phyloP scores from a whole-genome alignment of 2,888 invertebrate species.

The Cephus pulcher region DNA sequence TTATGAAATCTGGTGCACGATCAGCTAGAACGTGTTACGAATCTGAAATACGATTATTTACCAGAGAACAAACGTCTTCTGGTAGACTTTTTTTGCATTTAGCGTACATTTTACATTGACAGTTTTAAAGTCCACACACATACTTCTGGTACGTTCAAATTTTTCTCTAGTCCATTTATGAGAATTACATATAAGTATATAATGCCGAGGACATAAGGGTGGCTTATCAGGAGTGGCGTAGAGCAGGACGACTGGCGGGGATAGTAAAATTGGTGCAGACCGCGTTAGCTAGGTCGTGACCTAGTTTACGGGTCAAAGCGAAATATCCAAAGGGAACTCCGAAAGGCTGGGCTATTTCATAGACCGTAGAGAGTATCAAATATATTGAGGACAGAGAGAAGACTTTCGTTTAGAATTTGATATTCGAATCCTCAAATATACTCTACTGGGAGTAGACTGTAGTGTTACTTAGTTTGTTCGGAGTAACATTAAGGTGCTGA shows the following conservation, averaged over 20 bases:
- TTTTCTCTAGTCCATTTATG: neutral
- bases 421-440: neutral
- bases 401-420: neutral
- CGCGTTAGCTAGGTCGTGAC: slow-evolving; percentile 45
- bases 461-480: neutral
- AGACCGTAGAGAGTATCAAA: neutral
- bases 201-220: neutral
- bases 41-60: neutral
- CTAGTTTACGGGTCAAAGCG: slow-evolving; percentile 33
- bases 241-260: neutral
- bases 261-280: slow-evolving; percentile 33
- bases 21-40: neutral
- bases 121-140: neutral
- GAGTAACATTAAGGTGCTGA: neutral
- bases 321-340: neutral
- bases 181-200: neutral
- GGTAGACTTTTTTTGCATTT: too few relatives aligned
- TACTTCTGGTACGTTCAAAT: too few relatives aligned
- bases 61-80: neutral
- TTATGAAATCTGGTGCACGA: neutral
- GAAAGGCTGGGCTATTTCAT: neutral
- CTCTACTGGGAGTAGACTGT: neutral
- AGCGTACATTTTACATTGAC: neutral
- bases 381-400: neutral
- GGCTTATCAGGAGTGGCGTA: neutral